These are phyloP conservation scores for Aleiodes testaceus DNA, from an alignment of 2,888 invertebrate species.

Conservation along the genomic window DNA sequence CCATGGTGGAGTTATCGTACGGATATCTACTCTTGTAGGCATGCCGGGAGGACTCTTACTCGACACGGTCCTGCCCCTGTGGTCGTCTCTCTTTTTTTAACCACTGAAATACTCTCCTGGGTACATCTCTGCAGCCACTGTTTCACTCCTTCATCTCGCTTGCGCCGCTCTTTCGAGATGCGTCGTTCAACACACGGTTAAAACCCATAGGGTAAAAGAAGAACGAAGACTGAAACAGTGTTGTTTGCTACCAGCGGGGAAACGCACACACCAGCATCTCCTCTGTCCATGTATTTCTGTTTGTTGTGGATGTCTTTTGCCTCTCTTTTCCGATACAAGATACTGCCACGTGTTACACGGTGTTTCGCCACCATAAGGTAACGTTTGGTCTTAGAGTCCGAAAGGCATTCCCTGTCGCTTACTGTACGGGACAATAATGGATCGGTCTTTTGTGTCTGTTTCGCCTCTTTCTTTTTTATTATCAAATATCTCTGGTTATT, in stretches of 20 bases:
- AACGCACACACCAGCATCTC: slow-evolving; percentile 43
- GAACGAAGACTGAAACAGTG: slow-evolving; percentile 59
- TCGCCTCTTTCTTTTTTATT: slow-evolving; percentile 14
- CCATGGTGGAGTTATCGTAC: slow-evolving; percentile 69
- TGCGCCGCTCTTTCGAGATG: slow-evolving; percentile 41
- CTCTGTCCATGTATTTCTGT: too few species aligned
- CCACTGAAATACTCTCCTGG: too few species aligned
- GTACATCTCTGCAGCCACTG: slow-evolving; percentile 12
- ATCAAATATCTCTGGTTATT: background rate
- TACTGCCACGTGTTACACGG: slow-evolving; percentile 73
- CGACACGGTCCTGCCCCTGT: slow-evolving; percentile 52
- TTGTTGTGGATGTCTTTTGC: too few species aligned
- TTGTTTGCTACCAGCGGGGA: slow-evolving; percentile 67
- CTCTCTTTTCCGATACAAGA: slow-evolving; percentile 68
- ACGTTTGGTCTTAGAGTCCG: slow-evolving; percentile 55
- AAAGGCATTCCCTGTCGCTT: slow-evolving; percentile 55
- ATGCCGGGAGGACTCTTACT: slow-evolving; percentile 58
- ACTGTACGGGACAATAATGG: slow-evolving; percentile 53
- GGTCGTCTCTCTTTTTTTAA: slow-evolving; percentile 27
- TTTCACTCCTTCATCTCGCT: slow-evolving; percentile 28
- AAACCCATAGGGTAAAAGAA: slow-evolving; percentile 41
- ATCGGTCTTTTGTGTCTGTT: slow-evolving; percentile 52
- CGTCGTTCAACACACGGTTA: slow-evolving; percentile 36
- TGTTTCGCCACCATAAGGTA: slow-evolving; percentile 71
- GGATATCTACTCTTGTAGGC: slow-evolving; percentile 70